Base-by-base conservation (phyloP, 2,888 invertebrate genomes). In the Pseudococcus viburni region DNA sequence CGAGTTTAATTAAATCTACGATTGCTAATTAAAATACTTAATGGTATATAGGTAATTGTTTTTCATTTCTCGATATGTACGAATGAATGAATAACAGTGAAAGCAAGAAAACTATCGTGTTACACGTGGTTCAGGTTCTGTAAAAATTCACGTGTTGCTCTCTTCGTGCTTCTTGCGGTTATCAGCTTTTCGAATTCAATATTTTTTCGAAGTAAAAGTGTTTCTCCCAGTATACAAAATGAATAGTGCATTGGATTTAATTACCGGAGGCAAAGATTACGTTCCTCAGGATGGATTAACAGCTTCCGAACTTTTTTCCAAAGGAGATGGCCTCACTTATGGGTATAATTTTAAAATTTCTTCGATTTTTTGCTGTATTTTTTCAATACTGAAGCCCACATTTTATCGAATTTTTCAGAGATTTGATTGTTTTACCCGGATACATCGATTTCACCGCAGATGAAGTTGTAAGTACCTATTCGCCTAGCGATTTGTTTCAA, bases 371-470 rank as follows among this genome's bases (percentile, higher is more conserved):
- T 9, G 46, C 15, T 9, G 68, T 51, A 87, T 84, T 88, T 48
- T 17, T 17, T 17, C 46, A 46, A n/a, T n/a, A n/a, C n/a, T 80
- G 33, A 48, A 89, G 48, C 4, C 48, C 26, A 6, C 19, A 22
- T 77, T 22, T n/a, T 83, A 26, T 48, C 86, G n/a, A 77, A 88
- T 89, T 90, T 89, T 92, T 88, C 90, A 94, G 94, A 92, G 99
- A 99, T 92, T 99, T 99, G 92, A 96, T 99, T 89, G 95, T 99
- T 89, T 93, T 99, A 88, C 99, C 99, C 11, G 99, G 99, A 9
- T 99, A 95, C 92, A 99, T 99, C 91, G 95, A 99, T 92, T 99
- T 99, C 92, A 94, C 96, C 42, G 96, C 99, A 51, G 96, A 97
- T 90, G 96, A 96, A 91, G 99, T 99, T 88, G 94, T 94, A 92